Evolutionary conservation across 2,888 invertebrate genomes (phyloP), one percentile per base, ranked within the genome.

Genomic region (Colostygia pectinataria): DNA sequence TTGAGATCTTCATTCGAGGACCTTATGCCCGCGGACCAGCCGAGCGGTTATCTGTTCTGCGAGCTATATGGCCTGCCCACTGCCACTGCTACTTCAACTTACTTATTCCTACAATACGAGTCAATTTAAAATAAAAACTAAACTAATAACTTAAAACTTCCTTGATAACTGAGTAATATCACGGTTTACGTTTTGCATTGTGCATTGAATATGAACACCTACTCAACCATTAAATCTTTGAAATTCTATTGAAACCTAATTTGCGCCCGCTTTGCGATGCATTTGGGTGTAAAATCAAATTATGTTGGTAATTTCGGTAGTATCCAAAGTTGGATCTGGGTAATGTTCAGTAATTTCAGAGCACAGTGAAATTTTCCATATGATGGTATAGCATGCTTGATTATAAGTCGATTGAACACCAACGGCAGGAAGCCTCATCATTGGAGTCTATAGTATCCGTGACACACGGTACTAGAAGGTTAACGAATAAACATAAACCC

Each of bases 321-420:
- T 48, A 46, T 44, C 40, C 36, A 37, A 40, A 48, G 25, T 56
- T 54, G 4, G 32, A 25, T 50, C 20, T 46, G 34, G 31, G 49
- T 46, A 51, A 55, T 53, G 47, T 53, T 45, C 47, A 40, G 49
- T 57, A 49, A 56, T 55, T 53, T 53, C 9, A 47, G 48, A 24
- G 50, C 46, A 54, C 31, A 51, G 44, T 51, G 53, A 40, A 50
- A 47, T 53, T 47, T 40, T 48, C 40, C 40, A 33, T 43, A 70
- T n/a, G 79, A 83, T 80, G 53, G 64, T 80, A 83, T 82, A 80
- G 69, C 47, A 68, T 71, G 74, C 79, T 80, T 81, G 79, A 84
- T 81, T 78, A 77, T 76, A 76, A 78, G 79, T 75, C 74, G 72
- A 83, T 82, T 77, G 79, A 81, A 75, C 73, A 66, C 57, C 51